Percentiles rank a stretch among this genome's conserved stretches.
phyloP scores from a whole-genome alignment of 2,888 invertebrate genomes.

The Ormyrus labotus region DNA sequence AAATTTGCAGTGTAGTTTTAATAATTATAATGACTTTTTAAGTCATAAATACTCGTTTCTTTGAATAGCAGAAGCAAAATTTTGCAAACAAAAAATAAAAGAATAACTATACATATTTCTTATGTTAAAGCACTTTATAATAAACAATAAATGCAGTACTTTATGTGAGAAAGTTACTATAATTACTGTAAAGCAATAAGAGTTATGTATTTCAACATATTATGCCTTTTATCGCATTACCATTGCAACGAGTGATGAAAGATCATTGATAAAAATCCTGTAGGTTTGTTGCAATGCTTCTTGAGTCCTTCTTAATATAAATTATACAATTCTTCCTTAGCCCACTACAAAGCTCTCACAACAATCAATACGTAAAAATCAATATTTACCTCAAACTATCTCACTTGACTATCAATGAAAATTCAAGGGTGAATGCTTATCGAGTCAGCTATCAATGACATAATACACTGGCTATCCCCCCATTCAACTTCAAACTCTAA shows the following conservation, averaged over 20 bases:
- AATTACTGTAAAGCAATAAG: no score
- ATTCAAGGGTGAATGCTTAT: constrained; percentile 16
- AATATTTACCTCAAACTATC: constrained; percentile 29
- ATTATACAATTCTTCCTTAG: background rate
- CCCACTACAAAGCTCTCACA: background rate
- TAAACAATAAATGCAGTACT: no score
- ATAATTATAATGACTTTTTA: no score
- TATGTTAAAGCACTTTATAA: no score
- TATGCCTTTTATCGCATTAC: background rate
- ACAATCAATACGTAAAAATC: constrained; percentile 51
- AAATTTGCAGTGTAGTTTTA: no score
- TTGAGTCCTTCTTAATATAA: background rate
- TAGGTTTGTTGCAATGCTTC: background rate
- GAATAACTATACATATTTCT: no score
- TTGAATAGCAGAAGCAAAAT: no score
- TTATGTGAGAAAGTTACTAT: no score
- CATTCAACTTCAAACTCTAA: constrained; percentile 3
- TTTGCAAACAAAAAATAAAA: no score
- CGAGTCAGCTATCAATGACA: constrained; percentile 8
- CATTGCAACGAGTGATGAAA: constrained; percentile 37
- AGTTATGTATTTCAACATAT: no score
- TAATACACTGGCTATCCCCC: background rate
- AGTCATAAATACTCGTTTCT: no score
- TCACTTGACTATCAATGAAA: constrained; percentile 40
- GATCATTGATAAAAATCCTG: constrained; percentile 22